Evolutionary conservation across 2,113 vertebrate species (phyloP).

Genomic region (Muntiacus reevesi): DNA sequence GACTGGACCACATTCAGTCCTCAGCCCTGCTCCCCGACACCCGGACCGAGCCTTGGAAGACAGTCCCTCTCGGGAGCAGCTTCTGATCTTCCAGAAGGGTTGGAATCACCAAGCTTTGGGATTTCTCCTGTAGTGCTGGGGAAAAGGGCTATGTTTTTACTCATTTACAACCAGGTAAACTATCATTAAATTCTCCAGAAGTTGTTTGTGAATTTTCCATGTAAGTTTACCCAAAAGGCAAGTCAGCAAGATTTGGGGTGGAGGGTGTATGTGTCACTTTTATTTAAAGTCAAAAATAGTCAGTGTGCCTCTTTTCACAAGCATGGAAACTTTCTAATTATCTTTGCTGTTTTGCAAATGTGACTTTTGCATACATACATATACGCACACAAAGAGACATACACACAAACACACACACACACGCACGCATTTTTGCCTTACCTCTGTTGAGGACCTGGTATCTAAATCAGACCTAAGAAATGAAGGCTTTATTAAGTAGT

Average conservation of each 20-base stretch:
- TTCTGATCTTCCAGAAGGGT: no score
- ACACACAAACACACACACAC: neutral
- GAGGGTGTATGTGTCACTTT: neutral
- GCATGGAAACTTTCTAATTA: neutral
- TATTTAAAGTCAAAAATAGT: neutral
- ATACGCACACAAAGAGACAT: fast-evolving
- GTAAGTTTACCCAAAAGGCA: neutral
- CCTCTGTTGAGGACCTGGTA: neutral
- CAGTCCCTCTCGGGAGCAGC: neutral
- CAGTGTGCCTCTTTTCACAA: neutral
- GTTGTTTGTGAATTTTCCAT: neutral
- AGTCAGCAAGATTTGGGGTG: neutral
- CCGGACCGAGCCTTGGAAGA: neutral
- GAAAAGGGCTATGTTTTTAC: neutral
- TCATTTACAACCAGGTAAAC: neutral
- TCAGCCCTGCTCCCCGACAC: fast-evolving
- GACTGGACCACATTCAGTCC: neutral
- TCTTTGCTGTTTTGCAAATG: neutral
- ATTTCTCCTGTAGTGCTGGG: neutral
- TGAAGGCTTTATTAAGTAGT: neutral
- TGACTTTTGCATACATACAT: neutral
- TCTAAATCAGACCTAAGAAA: neutral
- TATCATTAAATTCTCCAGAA: neutral
- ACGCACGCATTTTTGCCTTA: neutral
- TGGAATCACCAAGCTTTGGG: neutral